phyloP scores from a whole-genome alignment of 1,140 invertebrate genomes.

The Streblospio benedicti region DNA sequence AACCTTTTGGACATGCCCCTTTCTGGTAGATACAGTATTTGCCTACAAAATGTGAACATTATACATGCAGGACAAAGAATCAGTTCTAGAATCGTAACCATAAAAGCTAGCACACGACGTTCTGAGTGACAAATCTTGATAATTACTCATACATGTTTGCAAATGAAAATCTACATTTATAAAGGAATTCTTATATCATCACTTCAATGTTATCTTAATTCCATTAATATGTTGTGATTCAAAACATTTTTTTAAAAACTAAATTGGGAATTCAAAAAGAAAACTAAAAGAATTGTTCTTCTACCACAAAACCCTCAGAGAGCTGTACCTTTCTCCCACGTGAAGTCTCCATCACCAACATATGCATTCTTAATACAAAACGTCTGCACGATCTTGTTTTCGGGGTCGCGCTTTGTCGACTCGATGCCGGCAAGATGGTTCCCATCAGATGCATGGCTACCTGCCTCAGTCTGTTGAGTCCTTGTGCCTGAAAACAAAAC shows the following conservation, averaged over 20 bases:
- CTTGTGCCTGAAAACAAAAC: conserved; percentile 17
- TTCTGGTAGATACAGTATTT: conserved; percentile 35
- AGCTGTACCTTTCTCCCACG: conserved; percentile 8
- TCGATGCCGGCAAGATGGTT: conserved; percentile 23
- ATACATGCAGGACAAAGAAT: neutral
- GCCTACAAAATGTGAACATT: conserved; percentile 21
- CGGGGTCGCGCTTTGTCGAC: neutral
- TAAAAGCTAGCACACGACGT: too few species aligned
- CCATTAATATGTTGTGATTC: neutral
- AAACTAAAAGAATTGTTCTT: conserved; percentile 25
- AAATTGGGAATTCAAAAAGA: neutral
- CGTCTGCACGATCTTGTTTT: conserved; percentile 11
- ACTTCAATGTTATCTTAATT: neutral
- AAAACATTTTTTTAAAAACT: neutral
- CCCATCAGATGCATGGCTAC: conserved; percentile 26
- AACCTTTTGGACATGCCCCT: conserved; percentile 28
- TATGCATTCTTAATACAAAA: conserved; percentile 18
- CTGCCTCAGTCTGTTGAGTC: conserved; percentile 24
- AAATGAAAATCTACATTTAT: neutral
- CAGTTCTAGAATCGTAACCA: conserved; percentile 13
- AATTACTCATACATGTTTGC: neutral
- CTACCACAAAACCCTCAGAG: conserved; percentile 8
- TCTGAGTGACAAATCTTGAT: neutral
- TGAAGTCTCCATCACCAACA: conserved; percentile 18
- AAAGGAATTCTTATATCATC: neutral